Evolutionary conservation across 1,140 invertebrate species (phyloP).

Genomic region (Nymphalis io): DNA sequence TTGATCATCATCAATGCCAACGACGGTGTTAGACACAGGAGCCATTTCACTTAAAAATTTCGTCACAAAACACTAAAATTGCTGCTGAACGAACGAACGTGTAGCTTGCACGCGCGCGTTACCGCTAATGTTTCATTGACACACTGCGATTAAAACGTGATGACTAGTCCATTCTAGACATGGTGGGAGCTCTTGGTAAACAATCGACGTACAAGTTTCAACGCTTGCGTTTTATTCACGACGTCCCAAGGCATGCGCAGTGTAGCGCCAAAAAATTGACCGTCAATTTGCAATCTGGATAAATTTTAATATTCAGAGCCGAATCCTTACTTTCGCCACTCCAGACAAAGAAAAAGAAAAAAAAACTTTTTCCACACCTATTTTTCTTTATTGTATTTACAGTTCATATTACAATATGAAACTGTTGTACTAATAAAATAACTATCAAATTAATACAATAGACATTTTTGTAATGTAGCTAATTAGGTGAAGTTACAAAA

Average conservation of each 20-base stretch:
- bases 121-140: conserved; percentile 13
- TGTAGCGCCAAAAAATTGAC: conserved; percentile 2
- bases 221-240: conserved; percentile 13
- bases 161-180: neutral
- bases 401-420: too few species aligned
- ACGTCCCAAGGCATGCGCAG: conserved; percentile 13
- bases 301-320: neutral
- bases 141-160: conserved; percentile 5
- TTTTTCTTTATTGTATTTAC: too few species aligned
- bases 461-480: too few species aligned
- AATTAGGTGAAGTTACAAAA: too few species aligned
- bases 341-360: too few species aligned
- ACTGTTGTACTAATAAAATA: too few species aligned
- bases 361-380: too few species aligned
- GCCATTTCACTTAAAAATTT: conserved; percentile 56
- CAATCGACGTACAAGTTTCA: neutral
- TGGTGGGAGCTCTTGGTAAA: conserved; percentile 14
- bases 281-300: neutral
- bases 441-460: too few species aligned
- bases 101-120: conserved; percentile 15
- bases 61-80: conserved; percentile 21
- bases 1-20: conserved; percentile 82
- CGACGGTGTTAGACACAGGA: conserved; percentile 62
- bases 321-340: too few species aligned
- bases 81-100: conserved; percentile 13